Evolutionary conservation across 2,888 invertebrate species (phyloP).

Genomic region (Siphonodentalium dalli): DNA sequence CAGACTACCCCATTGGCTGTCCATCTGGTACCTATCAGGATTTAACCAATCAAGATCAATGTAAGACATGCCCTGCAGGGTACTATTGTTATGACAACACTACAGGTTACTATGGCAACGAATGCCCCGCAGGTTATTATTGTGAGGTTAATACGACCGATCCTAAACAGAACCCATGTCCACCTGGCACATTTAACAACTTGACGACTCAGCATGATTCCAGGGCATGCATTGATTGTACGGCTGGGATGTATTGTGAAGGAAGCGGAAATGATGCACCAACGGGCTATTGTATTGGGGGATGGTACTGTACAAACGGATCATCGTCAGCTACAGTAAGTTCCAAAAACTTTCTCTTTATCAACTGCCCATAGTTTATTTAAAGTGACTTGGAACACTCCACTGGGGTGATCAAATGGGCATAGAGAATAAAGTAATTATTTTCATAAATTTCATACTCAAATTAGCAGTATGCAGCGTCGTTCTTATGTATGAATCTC

Average conservation of each 20-base stretch:
- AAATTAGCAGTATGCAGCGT: too few relatives aligned
- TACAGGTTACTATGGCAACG: conserved; percentile 47
- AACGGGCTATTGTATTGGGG: conserved; percentile 48
- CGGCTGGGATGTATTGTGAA: conserved; percentile 52
- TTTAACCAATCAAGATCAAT: conserved; percentile 47
- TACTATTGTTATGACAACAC: conserved; percentile 58
- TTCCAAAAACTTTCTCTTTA: too few relatives aligned
- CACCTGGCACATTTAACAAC: conserved; percentile 51
- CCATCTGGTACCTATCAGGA: conserved; percentile 59
- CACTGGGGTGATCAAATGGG: too few relatives aligned
- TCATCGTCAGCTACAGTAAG: conserved; percentile 43
- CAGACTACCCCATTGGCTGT: conserved; percentile 54
- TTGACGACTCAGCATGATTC: conserved; percentile 38
- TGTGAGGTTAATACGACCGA: conserved; percentile 48
- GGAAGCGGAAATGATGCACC: conserved; percentile 47
- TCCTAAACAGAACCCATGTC: conserved; percentile 43
- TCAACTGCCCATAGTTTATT: too few relatives aligned
- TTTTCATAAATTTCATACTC: too few relatives aligned
- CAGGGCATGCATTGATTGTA: conserved; percentile 41
- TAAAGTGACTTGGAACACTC: too few relatives aligned
- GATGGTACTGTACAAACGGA: conserved; percentile 56
- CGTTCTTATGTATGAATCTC: too few relatives aligned
- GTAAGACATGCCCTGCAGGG: conserved; percentile 56
- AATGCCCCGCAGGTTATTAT: conserved; percentile 55
- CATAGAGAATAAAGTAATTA: neutral